Base-by-base conservation (phyloP, 2,797 vertebrate species). In the Ceryle rudis region DNA sequence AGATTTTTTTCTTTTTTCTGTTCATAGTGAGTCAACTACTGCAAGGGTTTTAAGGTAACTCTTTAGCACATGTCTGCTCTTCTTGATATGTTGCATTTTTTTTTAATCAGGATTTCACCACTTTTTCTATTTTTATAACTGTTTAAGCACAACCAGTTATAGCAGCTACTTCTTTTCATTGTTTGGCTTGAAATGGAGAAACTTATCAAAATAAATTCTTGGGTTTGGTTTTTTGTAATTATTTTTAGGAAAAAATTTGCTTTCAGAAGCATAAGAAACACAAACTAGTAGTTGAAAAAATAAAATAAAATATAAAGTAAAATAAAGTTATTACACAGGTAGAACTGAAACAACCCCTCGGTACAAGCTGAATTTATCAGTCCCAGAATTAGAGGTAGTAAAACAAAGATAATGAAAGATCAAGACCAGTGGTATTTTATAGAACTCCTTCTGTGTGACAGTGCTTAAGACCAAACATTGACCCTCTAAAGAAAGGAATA, bases 381-480 rank as follows among this genome's bases (percentile, higher is more conserved):
- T 64, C 41, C 25, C 46, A 52, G 58, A 60, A 51, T n/a, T 3
- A 14, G 33, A 2, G 7, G 22, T 73, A 86, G 28, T 64, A 58
- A 92, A 86, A 15, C 8, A 46, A 62, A 91, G 55, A 66, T 91
- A 92, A 91, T 74, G 72, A 78, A 89, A 90, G n/a, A 64, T 83
- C 57, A 74, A 51, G 35, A 51, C 33, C 12, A 9, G 26, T 74
- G 23, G 14, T 52, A 26, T 87, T 84, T 74, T 81, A 81, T 29
- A 51, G 35, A 51, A n/a, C 14, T 61, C 19, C 26, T 78, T 93
- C 58, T 39, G 5, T 28, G 22, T 72, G 62, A 75, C 23, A 51
- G 23, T 72, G 19, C 20, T 84, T 74, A 84, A 89, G 58, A 83
- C 37, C 25, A 75, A 74, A 10, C 41, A 64, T 8, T 72, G 69